A percentile compares a stretch with the other conserved stretches of the same genome.
These are phyloP conservation scores for Aplocera efformata DNA, from an alignment of 2,888 invertebrate genomes.

Conservation along the genomic window DNA sequence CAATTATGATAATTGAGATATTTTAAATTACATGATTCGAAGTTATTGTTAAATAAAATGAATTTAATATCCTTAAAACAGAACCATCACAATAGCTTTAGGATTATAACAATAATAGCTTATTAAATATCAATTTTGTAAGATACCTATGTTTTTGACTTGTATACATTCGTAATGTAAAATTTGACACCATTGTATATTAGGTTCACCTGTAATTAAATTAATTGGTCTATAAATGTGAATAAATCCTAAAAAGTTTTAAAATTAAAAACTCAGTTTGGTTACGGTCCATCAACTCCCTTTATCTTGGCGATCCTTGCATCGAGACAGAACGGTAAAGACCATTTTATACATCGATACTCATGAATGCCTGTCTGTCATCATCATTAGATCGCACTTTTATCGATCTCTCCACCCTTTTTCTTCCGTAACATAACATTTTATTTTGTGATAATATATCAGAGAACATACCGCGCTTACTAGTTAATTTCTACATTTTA, in stretches of 20 bases:
- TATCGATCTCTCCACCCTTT: slow-evolving; percentile 67
- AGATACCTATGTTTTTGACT: slow-evolving; percentile 78
- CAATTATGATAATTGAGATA: slow-evolving; percentile 34
- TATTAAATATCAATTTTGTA: slow-evolving; percentile 63
- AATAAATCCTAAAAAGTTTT: slow-evolving; percentile 72
- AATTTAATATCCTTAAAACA: slow-evolving; percentile 58
- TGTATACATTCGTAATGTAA: slow-evolving; percentile 77
- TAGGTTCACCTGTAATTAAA: slow-evolving; percentile 72
- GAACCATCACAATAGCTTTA: slow-evolving; percentile 76
- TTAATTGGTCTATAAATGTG: slow-evolving; percentile 75
- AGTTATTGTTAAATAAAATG: slow-evolving; percentile 41
- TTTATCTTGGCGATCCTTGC: slow-evolving; percentile 69
- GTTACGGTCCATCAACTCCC: slow-evolving; percentile 58
- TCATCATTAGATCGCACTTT: slow-evolving; percentile 76
- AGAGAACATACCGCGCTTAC: slow-evolving; percentile 58
- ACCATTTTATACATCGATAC: slow-evolving; percentile 73
- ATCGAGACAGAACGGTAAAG: slow-evolving; percentile 76
- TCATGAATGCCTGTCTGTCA: slow-evolving; percentile 79
- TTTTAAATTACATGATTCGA: slow-evolving; percentile 47
- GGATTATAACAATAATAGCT: slow-evolving; percentile 75
- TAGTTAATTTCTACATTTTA: slow-evolving; percentile 54
- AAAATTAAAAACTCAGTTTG: slow-evolving; percentile 62
- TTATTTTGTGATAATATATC: slow-evolving; percentile 53
- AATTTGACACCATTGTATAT: slow-evolving; percentile 67
- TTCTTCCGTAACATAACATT: slow-evolving; percentile 58